phyloP scores from a whole-genome alignment of 1,140 invertebrate species.

The Pentalonia nigronervosa region DNA sequence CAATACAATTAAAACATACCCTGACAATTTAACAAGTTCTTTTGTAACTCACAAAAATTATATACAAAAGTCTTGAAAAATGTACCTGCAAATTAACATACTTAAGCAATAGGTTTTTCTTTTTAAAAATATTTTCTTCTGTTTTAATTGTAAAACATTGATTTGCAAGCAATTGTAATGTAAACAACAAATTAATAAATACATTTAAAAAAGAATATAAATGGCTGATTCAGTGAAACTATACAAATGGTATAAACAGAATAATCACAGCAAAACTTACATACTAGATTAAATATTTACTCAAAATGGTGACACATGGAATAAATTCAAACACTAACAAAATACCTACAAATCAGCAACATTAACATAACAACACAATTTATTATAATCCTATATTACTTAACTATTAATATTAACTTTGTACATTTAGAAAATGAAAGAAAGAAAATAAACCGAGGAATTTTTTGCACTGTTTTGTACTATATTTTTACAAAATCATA shows the following conservation, averaged over 20 bases:
- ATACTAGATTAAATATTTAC: constrained; percentile 57
- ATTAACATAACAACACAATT: constrained; percentile 53
- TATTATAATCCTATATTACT: constrained; percentile 44
- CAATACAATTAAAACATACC: constrained; percentile 45
- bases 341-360: constrained; percentile 48
- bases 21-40: constrained; percentile 47
- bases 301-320: constrained; percentile 56
- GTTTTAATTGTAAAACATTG: constrained; percentile 41
- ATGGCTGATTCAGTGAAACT: constrained; percentile 55
- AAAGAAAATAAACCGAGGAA: constrained; percentile 50
- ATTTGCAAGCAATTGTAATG: constrained; percentile 38
- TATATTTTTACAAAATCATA: constrained; percentile 53
- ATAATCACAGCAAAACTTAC: constrained; percentile 58
- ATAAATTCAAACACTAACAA: constrained; percentile 56
- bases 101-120: not conserved
- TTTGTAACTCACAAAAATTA: constrained; percentile 33
- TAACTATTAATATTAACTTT: constrained; percentile 50
- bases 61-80: constrained; percentile 29
- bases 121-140: constrained; percentile 17
- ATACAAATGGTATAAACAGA: constrained; percentile 51
- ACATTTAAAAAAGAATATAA: constrained; percentile 49
- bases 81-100: constrained; percentile 27
- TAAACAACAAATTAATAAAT: constrained; percentile 50
- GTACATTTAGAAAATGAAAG: constrained; percentile 51
- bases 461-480: constrained; percentile 56